Conservation (phyloP, 2,113 vertebrate genomes). For the Grus americana region DNA sequence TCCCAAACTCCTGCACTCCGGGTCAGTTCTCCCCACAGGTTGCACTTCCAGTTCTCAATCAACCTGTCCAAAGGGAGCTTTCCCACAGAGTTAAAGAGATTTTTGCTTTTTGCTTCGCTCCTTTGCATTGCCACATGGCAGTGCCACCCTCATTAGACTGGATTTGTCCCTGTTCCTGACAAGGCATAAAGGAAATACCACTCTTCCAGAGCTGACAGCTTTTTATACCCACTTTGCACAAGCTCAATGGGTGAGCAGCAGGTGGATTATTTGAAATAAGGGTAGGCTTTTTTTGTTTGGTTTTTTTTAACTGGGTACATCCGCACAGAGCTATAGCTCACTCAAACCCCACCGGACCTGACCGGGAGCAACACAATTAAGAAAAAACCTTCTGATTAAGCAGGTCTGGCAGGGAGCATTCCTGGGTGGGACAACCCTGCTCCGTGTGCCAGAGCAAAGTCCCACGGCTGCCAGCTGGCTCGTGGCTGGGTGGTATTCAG, state of each 20-base stretch:
- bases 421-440: not conserved
- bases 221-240: slow-evolving; percentile 9
- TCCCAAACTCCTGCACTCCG: slow-evolving; percentile 19
- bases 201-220: not conserved
- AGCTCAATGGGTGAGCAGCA: not conserved
- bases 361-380: not conserved
- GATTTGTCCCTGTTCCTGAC: slow-evolving; percentile 2
- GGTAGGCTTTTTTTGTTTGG: not conserved
- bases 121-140: slow-evolving; percentile 7
- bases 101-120: not conserved
- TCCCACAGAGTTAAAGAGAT: not conserved
- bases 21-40: not conserved
- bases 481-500: not conserved
- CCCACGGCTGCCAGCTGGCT: slow-evolving; percentile 7
- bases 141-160: slow-evolving; percentile 30
- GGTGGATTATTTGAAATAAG: slow-evolving; percentile 54
- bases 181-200: not conserved
- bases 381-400: not conserved
- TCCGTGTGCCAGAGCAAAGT: not conserved
- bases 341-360: not conserved
- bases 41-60: not conserved
- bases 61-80: not conserved
- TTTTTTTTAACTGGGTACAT: not conserved
- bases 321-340: not conserved
- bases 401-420: not conserved